phyloP scores from a whole-genome alignment of 2,888 invertebrate species.

The Zaprionus lineosus region DNA sequence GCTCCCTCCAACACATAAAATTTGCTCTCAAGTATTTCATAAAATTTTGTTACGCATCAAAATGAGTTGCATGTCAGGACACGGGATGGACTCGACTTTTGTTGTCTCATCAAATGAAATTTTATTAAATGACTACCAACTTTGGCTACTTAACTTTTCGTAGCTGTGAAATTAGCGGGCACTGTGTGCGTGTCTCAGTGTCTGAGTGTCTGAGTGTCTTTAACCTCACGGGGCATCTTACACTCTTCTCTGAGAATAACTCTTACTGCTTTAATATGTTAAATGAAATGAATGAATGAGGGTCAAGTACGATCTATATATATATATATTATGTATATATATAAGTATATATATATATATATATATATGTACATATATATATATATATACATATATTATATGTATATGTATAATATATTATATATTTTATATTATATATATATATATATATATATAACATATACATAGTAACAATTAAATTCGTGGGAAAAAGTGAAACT shows the following conservation, averaged over 20 bases:
- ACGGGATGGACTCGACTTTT: constrained; percentile 37
- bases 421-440: too few relatives aligned
- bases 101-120: constrained; percentile 60
- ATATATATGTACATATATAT: neutral
- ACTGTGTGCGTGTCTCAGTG: too few relatives aligned
- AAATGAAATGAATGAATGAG: neutral
- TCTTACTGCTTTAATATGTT: constrained; percentile 28
- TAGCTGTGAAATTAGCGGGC: constrained; percentile 42
- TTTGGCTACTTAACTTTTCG: constrained; percentile 41
- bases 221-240: constrained; percentile 7
- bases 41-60: constrained; percentile 74
- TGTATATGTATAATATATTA: neutral
- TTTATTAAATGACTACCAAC: constrained; percentile 68
- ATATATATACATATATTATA: neutral
- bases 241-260: too few relatives aligned
- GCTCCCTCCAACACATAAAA: constrained; percentile 73
- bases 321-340: too few relatives aligned
- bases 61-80: constrained; percentile 43
- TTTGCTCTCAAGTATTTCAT: constrained; percentile 71
- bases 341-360: too few relatives aligned
- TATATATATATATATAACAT: too few relatives aligned
- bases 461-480: too few relatives aligned
- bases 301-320: too few relatives aligned
- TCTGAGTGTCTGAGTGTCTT: constrained; percentile 2
- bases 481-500: too few relatives aligned